These are phyloP conservation scores for Castor canadensis DNA, from an alignment of 2,113 vertebrate species.

Conservation along the genomic window DNA sequence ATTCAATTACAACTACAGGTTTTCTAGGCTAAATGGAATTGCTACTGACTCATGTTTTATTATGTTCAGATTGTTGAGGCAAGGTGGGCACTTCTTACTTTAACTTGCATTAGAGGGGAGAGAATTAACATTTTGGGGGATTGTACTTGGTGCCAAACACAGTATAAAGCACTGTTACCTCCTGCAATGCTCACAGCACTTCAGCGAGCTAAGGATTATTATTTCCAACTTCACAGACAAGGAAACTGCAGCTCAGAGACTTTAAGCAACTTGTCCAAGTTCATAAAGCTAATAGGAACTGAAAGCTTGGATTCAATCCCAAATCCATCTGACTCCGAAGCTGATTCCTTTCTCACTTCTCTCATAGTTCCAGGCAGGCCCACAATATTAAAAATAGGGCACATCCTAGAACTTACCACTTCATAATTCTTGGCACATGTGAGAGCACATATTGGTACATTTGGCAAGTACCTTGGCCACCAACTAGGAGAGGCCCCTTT, in stretches of 20 bases:
- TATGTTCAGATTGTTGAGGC: neutral
- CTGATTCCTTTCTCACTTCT: neutral
- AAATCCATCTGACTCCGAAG: neutral
- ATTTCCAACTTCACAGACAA: slow-evolving; percentile 34
- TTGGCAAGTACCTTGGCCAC: slow-evolving; percentile 18
- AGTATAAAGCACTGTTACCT: neutral
- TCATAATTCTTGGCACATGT: neutral
- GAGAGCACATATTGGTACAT: neutral
- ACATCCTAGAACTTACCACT: neutral
- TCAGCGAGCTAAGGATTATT: neutral
- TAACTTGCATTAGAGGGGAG: neutral
- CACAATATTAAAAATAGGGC: slow-evolving; percentile 1
- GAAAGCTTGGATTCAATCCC: slow-evolving; percentile 3
- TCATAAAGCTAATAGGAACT: slow-evolving; percentile 43
- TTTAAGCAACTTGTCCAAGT: neutral
- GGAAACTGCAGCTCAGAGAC: neutral
- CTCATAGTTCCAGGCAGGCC: neutral
- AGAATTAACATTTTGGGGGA: neutral
- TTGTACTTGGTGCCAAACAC: neutral
- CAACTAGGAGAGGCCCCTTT: slow-evolving; percentile 27
- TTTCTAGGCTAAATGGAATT: slow-evolving; percentile 38
- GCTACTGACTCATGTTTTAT: slow-evolving; percentile 19
- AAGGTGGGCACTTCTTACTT: neutral
- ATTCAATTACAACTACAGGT: neutral
- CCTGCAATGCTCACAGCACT: neutral